Evolutionary conservation across 1,140 invertebrate genomes (phyloP).

Genomic region (Mizuhopecten yessoensis): DNA sequence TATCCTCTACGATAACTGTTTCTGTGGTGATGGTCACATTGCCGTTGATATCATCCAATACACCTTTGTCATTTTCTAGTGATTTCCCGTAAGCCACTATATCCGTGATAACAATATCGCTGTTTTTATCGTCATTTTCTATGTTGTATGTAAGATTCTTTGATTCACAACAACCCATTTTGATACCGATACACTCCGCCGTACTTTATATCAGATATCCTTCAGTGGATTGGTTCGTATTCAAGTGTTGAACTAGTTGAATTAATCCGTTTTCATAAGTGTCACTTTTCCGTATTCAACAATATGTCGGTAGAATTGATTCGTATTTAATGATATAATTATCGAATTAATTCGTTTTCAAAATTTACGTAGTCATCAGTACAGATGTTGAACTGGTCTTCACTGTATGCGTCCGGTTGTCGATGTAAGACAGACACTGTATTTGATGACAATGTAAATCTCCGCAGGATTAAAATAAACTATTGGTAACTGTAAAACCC

Average conservation of each 20-base stretch:
- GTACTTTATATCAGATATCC: background rate
- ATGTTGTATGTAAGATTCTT: background rate
- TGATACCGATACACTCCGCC: background rate
- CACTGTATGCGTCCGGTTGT: background rate
- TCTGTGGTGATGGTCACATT: background rate
- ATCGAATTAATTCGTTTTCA: too few species aligned
- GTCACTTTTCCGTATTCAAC: too few species aligned
- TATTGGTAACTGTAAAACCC: background rate
- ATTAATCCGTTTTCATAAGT: too few species aligned
- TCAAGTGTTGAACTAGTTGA: too few species aligned
- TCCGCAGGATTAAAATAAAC: background rate
- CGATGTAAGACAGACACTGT: background rate
- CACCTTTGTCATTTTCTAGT: background rate
- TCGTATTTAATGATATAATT: too few species aligned
- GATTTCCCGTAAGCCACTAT: background rate
- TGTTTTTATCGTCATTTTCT: background rate
- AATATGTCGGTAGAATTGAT: background rate
- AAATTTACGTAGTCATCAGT: too few species aligned
- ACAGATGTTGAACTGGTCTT: background rate
- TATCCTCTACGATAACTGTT: too few species aligned
- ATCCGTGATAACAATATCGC: background rate
- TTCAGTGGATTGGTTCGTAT: too few species aligned
- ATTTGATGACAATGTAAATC: background rate
- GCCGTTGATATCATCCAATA: background rate
- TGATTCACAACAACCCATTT: slow-evolving; percentile 10